Base-by-base conservation (phyloP, 1,140 invertebrate species). In the Eriocheir sinensis region DNA sequence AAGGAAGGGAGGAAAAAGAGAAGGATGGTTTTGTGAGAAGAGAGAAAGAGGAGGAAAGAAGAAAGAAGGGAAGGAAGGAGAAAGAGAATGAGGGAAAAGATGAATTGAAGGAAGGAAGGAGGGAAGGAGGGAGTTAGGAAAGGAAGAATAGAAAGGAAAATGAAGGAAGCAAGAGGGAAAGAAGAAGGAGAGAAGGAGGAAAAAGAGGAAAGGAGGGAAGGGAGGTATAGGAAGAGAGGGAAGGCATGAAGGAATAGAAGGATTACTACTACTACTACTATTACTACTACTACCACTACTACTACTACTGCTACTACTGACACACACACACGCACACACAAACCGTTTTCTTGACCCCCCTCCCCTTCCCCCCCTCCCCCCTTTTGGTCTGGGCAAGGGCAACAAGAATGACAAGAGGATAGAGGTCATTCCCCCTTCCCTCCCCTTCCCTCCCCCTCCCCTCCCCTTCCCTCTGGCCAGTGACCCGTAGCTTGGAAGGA, bases 341-440 rank as follows among this genome's bases (percentile, higher is more conserved):
- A n/a, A n/a, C n/a, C n/a, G n/a, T n/a, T n/a, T n/a, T 53, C 48
- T 53, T 21, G 12, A 9, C 21, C 48, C 21, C 48, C 21, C 48
- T 53, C 48, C 21, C 48, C 21, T 21, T 53, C 48, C 21, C 48
- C 21, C 48, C 21, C 48, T 53, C 48, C 21, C 48, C 21, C 48
- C 21, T 21, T 53, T 21, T 53, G 12, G 12, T n/a, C n/a, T 21
- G 60, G 27, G 27, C 27, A 9, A 53, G 27, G 21, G 3, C 60
- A 72, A 72, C 27, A 72, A n/a, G 60, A 72, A 72, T 72, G 60
- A 72, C 60, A n/a, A n/a, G 60, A n/a, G n/a, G n/a, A n/a, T n/a
- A 21, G n/a, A 72, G 60, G 27, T 60, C 17, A 72, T 72, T 72
- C 60, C n/a, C n/a, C n/a, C n/a, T n/a, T n/a, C n/a, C n/a, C n/a